Evolutionary conservation across 2,797 vertebrate genomes (phyloP), one percentile per base, ranked within the genome.

Genomic region (Australoheros facetus): DNA sequence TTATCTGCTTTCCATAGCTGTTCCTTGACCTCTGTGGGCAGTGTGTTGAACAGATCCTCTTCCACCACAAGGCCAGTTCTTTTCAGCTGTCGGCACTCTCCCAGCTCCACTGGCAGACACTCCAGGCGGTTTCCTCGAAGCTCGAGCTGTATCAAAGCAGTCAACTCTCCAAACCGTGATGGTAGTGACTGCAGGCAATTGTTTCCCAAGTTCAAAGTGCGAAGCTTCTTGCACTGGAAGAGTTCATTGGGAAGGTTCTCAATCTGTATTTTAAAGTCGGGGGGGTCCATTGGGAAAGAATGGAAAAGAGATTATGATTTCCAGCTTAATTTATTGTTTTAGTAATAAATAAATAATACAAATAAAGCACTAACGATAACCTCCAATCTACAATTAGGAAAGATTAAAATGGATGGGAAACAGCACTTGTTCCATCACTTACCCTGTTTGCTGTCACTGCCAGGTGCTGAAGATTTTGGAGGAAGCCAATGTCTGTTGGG

Each of bases 191-290:
- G 97, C 84, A 99, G 91, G 90, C 97, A 97, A 9, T 99, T 99
- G 96, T 97, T 99, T 2, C 98, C 98, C 86, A 99, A 95, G 94
- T 99, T 96, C 86, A 99, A 95, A 32, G 97, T 97, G 86, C 97
- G 96, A 73, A 99, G 95, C 91, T 99, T 99, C 92, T 97, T 97
- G 94, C 98, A 99, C 95, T 98, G 97, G 95, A 99, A 99, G 83
- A 99, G 94, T 91, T 99, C 98, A 0, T 98, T 97, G 2, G 98
- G 98, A 37, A 99, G 95, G 34, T 87, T 94, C 92, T 99, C 98
- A 1, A 99, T 99, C 98, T 99, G 85, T 23, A 75, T 82, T 71
- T 60, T 2, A 13, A 81, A 7, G 34, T 11, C 19, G 13, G 14
- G 19, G 16, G 14, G 39, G 39, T n/a, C 56, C 30, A 42, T 53